Conservation (phyloP, 2,113 vertebrate genomes). For the Pomatostomus ruficeps region DNA sequence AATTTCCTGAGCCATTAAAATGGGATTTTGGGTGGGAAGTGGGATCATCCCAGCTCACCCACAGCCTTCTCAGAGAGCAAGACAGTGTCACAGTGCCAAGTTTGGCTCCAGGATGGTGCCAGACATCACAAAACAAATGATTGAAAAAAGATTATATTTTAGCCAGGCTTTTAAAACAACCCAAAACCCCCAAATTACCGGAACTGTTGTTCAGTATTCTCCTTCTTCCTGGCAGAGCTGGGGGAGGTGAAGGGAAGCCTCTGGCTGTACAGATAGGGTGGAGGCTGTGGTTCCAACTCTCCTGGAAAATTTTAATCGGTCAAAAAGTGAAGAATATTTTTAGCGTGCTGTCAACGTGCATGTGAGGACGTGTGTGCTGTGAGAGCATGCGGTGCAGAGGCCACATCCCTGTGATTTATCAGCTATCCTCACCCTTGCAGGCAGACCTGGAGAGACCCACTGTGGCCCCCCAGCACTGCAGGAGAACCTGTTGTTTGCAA, state of each 20-base stretch:
- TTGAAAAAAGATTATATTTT: neutral
- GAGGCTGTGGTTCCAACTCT: neutral
- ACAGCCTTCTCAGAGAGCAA: neutral
- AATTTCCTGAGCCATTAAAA: neutral
- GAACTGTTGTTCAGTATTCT: neutral
- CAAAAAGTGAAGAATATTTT: conserved; percentile 27
- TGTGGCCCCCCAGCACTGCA: neutral
- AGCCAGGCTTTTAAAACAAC: neutral
- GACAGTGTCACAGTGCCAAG: neutral
- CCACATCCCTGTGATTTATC: neutral
- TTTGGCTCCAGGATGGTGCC: neutral
- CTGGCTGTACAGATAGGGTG: neutral
- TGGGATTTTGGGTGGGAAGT: neutral
- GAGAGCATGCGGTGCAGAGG: neutral
- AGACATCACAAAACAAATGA: neutral
- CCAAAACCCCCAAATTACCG: neutral
- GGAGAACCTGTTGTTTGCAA: neutral
- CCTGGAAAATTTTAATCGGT: conserved; percentile 21
- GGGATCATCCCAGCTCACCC: neutral
- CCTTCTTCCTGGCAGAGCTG: neutral
- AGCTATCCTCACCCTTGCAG: neutral
- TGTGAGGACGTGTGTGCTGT: neutral
- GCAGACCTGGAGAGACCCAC: neutral
- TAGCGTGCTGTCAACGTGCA: neutral
- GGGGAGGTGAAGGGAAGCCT: neutral